Evolutionary conservation across 1,140 invertebrate genomes (phyloP), one percentile per base, ranked within the genome.

Genomic region (Vanessa tameamea): DNA sequence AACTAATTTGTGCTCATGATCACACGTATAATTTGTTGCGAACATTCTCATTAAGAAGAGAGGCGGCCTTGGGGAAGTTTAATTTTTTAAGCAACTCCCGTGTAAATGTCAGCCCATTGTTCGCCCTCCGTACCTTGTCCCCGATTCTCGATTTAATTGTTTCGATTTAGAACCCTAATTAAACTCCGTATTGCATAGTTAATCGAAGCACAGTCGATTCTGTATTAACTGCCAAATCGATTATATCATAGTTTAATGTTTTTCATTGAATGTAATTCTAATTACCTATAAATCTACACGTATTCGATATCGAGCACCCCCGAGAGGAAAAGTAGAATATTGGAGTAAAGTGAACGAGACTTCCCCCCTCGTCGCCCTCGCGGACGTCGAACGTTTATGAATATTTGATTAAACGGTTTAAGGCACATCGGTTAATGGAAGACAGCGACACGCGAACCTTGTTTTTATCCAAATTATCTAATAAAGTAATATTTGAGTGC

Each of bases 401-500:
- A 64, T 64, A 64, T 64, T 64, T 47, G 47, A 64, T 64, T 64
- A 47, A 64, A 64, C 37, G 63, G 63, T 64, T 64, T 64, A 16
- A 64, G 31, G 47, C 63, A 48, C 47, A 47, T 47, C 63, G 11
- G n/a, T 47, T 20, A 64, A 64, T 47, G 37, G 63, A 48, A 15
- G 47, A 57, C 53, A 57, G 20, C 16, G 8, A 23, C 53, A 57
- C 53, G 53, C 53, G 20, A 57, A 57, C 53, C 23, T 57, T 57
- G 53, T 57, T 57, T 55, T 23, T 57, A 23, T 23, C 20, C 53
- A 23, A 57, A 57, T 57, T 23, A 57, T 57, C 9, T 57, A 13
- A 57, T 23, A 57, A 23, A 23, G 11, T 23, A 23, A 57, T 23
- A 43, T 43, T 43, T 9, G 37, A 43, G 37, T 8, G 37, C 37